Evolutionary conservation across 2,888 invertebrate species (phyloP).

Genomic region (Apamea anceps): DNA sequence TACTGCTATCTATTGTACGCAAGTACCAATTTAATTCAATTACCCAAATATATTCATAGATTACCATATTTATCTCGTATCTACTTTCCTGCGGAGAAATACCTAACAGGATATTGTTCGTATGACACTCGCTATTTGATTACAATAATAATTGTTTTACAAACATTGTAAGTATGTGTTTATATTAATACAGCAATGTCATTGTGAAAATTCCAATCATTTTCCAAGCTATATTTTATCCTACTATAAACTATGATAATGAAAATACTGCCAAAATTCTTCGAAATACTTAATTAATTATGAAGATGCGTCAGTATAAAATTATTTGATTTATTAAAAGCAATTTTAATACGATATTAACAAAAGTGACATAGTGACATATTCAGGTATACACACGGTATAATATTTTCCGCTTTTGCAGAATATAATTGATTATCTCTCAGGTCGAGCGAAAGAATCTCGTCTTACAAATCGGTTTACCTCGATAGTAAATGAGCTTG

Average conservation of each 20-base stretch:
- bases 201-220: not conserved
- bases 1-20: constrained; percentile 44
- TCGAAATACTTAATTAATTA: constrained; percentile 19
- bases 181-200: not conserved
- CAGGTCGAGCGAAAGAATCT: constrained; percentile 15
- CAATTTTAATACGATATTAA: not conserved
- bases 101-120: constrained; percentile 38
- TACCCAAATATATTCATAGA: constrained; percentile 55
- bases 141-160: constrained; percentile 18
- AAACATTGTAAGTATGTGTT: not conserved
- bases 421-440: constrained; percentile 40
- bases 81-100: constrained; percentile 34
- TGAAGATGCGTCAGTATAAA: not conserved
- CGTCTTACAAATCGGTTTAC: constrained; percentile 11
- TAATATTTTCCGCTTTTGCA: constrained; percentile 16
- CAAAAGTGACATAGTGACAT: not conserved
- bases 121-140: constrained; percentile 21
- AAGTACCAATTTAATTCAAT: constrained; percentile 56
- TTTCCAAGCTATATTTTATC: not conserved
- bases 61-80: constrained; percentile 47
- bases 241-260: not conserved
- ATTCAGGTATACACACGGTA: not conserved
- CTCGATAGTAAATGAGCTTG: constrained; percentile 12
- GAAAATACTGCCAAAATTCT: not conserved
- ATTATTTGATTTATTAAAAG: constrained; percentile 15